Evolutionary conservation across 2,113 vertebrate species (phyloP), one percentile per base, ranked within the genome.

Genomic region (Tachysurus vachellii): DNA sequence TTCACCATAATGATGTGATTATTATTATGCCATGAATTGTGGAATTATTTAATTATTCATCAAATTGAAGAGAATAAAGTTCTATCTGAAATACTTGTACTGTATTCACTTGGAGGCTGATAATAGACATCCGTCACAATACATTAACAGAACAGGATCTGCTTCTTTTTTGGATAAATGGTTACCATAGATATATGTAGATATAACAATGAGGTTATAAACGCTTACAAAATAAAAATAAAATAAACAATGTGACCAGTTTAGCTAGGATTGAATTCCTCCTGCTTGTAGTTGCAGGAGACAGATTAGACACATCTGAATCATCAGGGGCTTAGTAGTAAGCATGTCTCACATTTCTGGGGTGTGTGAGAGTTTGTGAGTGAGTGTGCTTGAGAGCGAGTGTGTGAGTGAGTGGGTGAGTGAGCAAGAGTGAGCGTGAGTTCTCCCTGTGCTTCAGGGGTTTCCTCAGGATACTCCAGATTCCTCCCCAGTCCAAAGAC

Each of bases 41-140:
- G 89, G 90, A 91, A 93, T 91, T 90, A 92, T 94, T 91, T 90
- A 92, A 93, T 89, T 89, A 93, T 88, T 93, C 92, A 92, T 83
- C 82, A 90, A 87, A 92, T 94, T 93, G 92, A 88, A 93, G 90
- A 90, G 88, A 93, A 93, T 93, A 93, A 93, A 91, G 59, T 83
- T 83, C 62, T 73, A 88, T 85, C 28, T 66, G 14, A 61, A 73
- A 0, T 66, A 28, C 9, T 86, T 86, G 21, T 64, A 21, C 81
- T 73, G 31, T 57, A 28, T 70, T 21, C 31, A 26, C 0, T 23
- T 16, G 2, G 8, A 62, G 8, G 28, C 77, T 8, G 10, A 5
- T 7, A 7, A 80, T 21, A 16, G 12, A 56, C 14, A 13, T 79
- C 42, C 5, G 77, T 31, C n/a, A 31, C 13, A 57, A 21, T 31